A percentile compares a stretch with the other conserved stretches of the same genome.
These are phyloP conservation scores for Dendrolimus houi DNA, from an alignment of 2,888 invertebrate genomes.

Conservation along the genomic window DNA sequence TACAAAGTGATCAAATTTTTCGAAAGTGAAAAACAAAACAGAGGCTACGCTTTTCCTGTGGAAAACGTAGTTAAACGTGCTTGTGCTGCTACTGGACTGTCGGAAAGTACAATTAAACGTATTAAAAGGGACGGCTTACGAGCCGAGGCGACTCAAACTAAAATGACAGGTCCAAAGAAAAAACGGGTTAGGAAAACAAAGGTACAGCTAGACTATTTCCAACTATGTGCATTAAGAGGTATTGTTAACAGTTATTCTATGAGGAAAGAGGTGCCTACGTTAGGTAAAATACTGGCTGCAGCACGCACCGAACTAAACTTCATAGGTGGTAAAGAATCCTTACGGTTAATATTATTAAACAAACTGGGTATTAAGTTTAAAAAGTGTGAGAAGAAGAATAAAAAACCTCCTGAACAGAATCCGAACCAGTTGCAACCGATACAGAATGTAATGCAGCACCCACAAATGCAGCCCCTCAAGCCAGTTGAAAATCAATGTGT, in stretches of 20 bases:
- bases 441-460: constrained; percentile 27
- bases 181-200: constrained; percentile 63
- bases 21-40: constrained; percentile 66
- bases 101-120: constrained; percentile 63
- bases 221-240: constrained; percentile 55
- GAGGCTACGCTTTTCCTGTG: constrained; percentile 63
- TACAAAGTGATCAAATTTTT: constrained; percentile 67
- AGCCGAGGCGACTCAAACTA: constrained; percentile 61
- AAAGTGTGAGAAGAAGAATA: constrained; percentile 66
- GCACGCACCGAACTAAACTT: constrained; percentile 62
- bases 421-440: constrained; percentile 25
- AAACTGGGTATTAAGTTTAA: constrained; percentile 68
- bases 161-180: constrained; percentile 64
- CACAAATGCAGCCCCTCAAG: constrained; percentile 42
- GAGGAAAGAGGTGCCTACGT: constrained; percentile 60
- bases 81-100: constrained; percentile 61
- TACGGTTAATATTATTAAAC: constrained; percentile 59
- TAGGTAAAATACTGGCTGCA: constrained; percentile 60
- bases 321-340: constrained; percentile 58
- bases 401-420: constrained; percentile 48
- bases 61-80: constrained; percentile 66
- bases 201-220: constrained; percentile 63
- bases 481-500: constrained; percentile 56
- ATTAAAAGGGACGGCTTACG: constrained; percentile 61
- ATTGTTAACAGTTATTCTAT: constrained; percentile 60